phyloP scores from a whole-genome alignment of 2,113 vertebrate genomes.

The Scomber colias region DNA sequence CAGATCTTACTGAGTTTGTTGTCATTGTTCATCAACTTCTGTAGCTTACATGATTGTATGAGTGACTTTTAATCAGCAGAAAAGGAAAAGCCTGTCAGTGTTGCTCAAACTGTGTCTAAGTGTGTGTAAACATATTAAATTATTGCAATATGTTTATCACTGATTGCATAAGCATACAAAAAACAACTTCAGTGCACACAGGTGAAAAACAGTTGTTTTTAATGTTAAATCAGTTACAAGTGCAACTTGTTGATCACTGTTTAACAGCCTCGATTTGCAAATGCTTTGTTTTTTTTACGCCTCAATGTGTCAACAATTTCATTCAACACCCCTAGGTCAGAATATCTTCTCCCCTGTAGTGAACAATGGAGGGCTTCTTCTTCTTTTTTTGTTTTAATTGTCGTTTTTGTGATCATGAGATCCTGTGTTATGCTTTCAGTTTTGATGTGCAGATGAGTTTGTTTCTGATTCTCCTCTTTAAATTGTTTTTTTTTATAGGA shows the following conservation, averaged over 20 bases:
- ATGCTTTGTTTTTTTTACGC: background rate
- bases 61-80: no score
- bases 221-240: slow-evolving; percentile 81
- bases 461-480: slow-evolving; percentile 20
- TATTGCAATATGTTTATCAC: no score
- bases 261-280: slow-evolving; percentile 65
- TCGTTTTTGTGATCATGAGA: slow-evolving; percentile 29
- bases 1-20: no score
- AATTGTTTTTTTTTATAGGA: slow-evolving; percentile 36
- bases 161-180: background rate
- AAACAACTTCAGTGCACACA: slow-evolving; percentile 31
- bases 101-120: no score
- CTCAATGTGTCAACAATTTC: slow-evolving; percentile 23
- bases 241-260: slow-evolving; percentile 70
- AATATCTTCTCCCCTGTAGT: slow-evolving; percentile 8
- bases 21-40: no score
- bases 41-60: no score
- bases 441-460: slow-evolving; percentile 32
- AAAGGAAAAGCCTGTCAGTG: no score
- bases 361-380: slow-evolving; percentile 18
- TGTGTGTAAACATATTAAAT: no score
- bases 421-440: slow-evolving; percentile 32
- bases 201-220: slow-evolving; percentile 79
- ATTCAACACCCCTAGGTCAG: slow-evolving; percentile 30
- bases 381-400: background rate